These are phyloP conservation scores for Luidia sarsii DNA, from an alignment of 53 echinoderm and acorn worm genomes.

Conservation along the genomic window DNA sequence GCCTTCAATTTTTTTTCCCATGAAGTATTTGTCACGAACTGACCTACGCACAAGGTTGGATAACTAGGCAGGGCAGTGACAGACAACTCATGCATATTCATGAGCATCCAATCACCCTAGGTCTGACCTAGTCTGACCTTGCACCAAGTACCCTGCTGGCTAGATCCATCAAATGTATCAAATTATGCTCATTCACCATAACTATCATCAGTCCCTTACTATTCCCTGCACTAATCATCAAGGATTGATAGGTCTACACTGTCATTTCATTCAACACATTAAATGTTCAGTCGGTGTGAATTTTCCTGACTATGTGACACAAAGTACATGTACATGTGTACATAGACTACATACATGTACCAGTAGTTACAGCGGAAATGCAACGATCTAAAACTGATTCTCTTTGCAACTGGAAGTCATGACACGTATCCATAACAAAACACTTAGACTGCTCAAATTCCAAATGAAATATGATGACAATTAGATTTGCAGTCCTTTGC, in stretches of 20 bases:
- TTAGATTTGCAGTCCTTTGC: background rate
- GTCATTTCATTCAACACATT: background rate
- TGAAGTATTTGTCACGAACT: too few relatives aligned
- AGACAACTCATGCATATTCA: constrained; percentile 14
- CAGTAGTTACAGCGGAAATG: too few relatives aligned
- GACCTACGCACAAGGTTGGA: too few relatives aligned
- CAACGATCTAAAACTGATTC: too few relatives aligned
- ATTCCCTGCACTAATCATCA: too few relatives aligned
- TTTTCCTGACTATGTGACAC: background rate
- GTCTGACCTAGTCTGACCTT: constrained; percentile 21
- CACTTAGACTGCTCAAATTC: too few relatives aligned
- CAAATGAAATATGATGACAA: constrained; percentile 9
- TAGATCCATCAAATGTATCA: background rate
- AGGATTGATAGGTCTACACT: background rate
- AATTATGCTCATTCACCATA: constrained; percentile 26
- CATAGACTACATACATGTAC: too few relatives aligned
- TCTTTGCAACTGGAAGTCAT: too few relatives aligned
- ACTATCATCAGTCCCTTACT: constrained; percentile 8
- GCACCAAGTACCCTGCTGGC: background rate
- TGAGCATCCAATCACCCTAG: constrained; percentile 21
- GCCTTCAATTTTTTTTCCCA: too few relatives aligned
- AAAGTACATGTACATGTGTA: background rate
- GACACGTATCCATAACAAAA: too few relatives aligned
- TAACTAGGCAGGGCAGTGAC: constrained; percentile 1
- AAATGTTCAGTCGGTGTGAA: background rate